These are phyloP conservation scores for Rynchops niger DNA, from an alignment of 2,113 vertebrate genomes.

Conservation along the genomic window DNA sequence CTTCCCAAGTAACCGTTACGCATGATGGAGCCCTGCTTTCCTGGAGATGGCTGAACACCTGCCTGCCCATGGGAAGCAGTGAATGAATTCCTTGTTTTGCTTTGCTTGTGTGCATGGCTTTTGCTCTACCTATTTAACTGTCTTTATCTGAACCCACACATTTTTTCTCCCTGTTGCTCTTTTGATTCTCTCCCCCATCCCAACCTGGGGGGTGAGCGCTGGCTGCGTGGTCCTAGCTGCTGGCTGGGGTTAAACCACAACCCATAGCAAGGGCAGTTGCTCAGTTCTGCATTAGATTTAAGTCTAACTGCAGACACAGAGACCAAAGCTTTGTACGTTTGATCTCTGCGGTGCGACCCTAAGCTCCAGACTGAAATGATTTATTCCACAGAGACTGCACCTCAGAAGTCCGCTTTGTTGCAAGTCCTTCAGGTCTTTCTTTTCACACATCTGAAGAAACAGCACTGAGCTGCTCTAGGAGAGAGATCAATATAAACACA, in stretches of 20 bases:
- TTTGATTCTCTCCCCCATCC: not conserved
- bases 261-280: not conserved
- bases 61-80: not conserved
- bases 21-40: not conserved
- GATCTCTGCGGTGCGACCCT: not conserved
- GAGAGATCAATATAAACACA: not conserved
- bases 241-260: not conserved
- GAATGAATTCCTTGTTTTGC: not conserved
- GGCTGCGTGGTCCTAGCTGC: not conserved
- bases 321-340: not conserved
- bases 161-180: not conserved
- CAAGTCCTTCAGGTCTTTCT: not conserved
- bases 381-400: not conserved
- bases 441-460: not conserved
- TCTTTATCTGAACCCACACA: not conserved
- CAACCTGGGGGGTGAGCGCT: not conserved
- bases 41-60: not conserved
- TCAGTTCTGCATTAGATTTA: not conserved
- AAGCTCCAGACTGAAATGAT: not conserved
- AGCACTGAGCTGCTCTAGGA: not conserved
- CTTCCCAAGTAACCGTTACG: not conserved
- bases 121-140: not conserved
- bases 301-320: not conserved
- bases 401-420: not conserved
- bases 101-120: not conserved